Base-by-base conservation (phyloP, 2,113 vertebrate species). In the Cercocebus atys region DNA sequence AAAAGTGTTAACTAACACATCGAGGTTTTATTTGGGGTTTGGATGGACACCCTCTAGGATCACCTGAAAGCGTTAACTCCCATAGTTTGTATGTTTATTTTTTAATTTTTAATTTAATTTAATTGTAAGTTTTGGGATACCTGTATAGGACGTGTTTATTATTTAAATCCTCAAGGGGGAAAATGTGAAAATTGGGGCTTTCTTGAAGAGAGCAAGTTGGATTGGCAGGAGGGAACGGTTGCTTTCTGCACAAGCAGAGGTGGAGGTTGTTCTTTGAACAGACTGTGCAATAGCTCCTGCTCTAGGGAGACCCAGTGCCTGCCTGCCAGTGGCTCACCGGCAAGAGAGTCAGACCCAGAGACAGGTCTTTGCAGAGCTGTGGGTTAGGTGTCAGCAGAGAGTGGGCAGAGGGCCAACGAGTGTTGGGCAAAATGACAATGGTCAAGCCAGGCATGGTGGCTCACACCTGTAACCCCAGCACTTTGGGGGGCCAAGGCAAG, bases 401-500 rank as follows among this genome's bases (percentile, higher is more conserved):
- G 5, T 8, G 18, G 57, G 30, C 55, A 1, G 40, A n/a, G 89
- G 68, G 11, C 57, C 16, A 10, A 23, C 40, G 84, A 86, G 73
- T 3, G 0, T 75, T 2, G 11, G 80, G 10, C 75, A 1, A 1
- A 52, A 0, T 6, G 32, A 68, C 1, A 40, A 79, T 78, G 59
- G 40, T 70, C 17, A 17, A 61, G 12, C 61, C 27, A 6, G 27
- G 61, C 61, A 32, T 32, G 61, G 12, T 64, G 61, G 61, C 61
- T 64, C 61, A 64, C 12, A 64, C 27, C 12, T 64, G 61, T 64
- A 64, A 30, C 12, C 61, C 61, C 27, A 13, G 61, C 27, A 64
- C 27, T 64, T 64, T 64, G 61, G 11, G 61, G 12, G 61, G 27
- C 61, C 61, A 64, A 30, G 61, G 61, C 12, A 2, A 30, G 27